Base-by-base conservation (phyloP, 2,797 vertebrate species). In the Acanthopagrus latus region DNA sequence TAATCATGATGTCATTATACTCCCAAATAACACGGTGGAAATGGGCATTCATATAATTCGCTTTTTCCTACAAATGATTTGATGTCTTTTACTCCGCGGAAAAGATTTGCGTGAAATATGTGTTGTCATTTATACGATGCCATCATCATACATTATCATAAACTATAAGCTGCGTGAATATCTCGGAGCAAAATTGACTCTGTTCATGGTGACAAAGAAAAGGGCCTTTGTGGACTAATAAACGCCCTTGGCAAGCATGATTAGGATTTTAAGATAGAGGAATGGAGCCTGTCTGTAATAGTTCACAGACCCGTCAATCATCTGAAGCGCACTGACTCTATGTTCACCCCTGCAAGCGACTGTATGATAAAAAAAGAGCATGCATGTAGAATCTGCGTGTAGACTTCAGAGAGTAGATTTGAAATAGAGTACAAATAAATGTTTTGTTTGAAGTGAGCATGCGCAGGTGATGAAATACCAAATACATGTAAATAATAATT, bases 281-380 rank as follows among this genome's bases (percentile, higher is more conserved):
- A 89, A 86, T 80, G 46, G 74, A 82, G 84, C 78, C 71, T 91
- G 92, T 92, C 91, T 86, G 71, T 87, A 79, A 84, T 76, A 81
- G 86, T 92, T 89, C 82, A 87, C 74, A 87, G 79, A 88, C 17
- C 84, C 89, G 90, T 88, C 92, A 93, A 62, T 94, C 90, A 92
- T 84, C 58, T 46, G 46, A 87, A 89, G 89, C 66, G 43, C 66
- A 69, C 59, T 85, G 90, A 89, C 87, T 87, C 74, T 83, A 87
- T 75, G 68, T 88, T 91, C 87, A 93, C 85, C 82, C 85, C 84
- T 81, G 71, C 78, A 68, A 80, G 78, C 55, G 25, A 74, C 71
- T 65, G 33, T 47, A 54, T 73, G 75, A 74, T 38, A 38, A 43
- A 59, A 27, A 51, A 76, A 83, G 66, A 76, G 58, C 68, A 80